Conservation (phyloP, 2,797 vertebrate genomes). For the Danio choprae region DNA sequence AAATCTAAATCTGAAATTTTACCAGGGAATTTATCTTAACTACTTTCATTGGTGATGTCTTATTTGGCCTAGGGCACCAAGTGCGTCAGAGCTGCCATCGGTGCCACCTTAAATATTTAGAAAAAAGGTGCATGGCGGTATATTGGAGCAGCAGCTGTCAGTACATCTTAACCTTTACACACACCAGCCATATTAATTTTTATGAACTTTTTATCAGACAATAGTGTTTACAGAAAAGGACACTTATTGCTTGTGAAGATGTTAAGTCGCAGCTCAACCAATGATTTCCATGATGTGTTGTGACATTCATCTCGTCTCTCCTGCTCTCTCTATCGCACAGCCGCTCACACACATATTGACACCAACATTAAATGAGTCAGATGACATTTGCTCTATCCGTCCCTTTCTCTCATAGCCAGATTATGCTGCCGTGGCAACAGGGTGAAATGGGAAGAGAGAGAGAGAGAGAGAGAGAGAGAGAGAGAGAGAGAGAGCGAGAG, state of each 20-base stretch:
- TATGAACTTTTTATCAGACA: conserved; percentile 17
- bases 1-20: not conserved
- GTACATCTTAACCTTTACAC: conserved; percentile 39
- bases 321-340: conserved; percentile 24
- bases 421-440: conserved; percentile 82
- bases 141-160: not conserved
- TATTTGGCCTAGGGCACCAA: conserved; percentile 1
- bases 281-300: conserved; percentile 32
- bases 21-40: not conserved
- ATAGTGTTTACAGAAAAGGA: conserved; percentile 25
- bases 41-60: conserved; percentile 11
- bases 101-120: not conserved
- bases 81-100: conserved; percentile 7
- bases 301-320: conserved; percentile 42
- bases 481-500: conserved; percentile 56
- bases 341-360: conserved; percentile 40
- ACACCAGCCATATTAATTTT: conserved; percentile 17
- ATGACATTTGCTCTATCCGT: conserved; percentile 73
- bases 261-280: conserved; percentile 19
- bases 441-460: conserved; percentile 55
- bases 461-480: conserved; percentile 60
- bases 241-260: conserved; percentile 4
- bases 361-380: conserved; percentile 77
- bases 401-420: conserved; percentile 70
- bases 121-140: not conserved